Evolutionary conservation across 2,797 vertebrate species (phyloP), one percentile per base, ranked within the genome.

Genomic region (Alcedo atthis): DNA sequence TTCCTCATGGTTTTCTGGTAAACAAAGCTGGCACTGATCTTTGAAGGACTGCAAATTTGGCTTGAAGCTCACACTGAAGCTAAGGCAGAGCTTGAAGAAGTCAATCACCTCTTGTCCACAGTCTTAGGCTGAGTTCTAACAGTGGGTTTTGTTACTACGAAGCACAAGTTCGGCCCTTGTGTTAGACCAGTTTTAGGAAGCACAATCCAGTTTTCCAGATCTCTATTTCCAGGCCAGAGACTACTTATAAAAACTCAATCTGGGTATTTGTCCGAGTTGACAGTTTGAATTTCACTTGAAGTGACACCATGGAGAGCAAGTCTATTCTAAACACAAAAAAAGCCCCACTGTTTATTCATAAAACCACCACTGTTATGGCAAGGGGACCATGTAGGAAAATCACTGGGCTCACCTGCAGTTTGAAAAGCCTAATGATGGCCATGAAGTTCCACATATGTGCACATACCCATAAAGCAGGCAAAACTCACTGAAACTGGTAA

Each of bases 51-150:
- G 21, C 28, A 26, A 33, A 33, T 19, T 22, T 73, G 55, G 46
- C 42, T 48, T 54, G 35, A 28, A 37, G 70, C 30, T 94, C 46
- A 40, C n/a, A 15, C 2, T 12, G 64, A 77, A 67, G 49, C 26
- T 22, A 25, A 53, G 59, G 15, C 37, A 68, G 61, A 32, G 17
- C 75, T 7, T 63, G 59, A 40, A 73, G 26, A 66, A n/a, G 68
- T 16, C 14, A 33, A 17, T 15, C 64, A 43, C 9, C 59, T 54
- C 49, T 45, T 46, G 55, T 30, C 46, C 18, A 12, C 0, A 0
- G 62, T 35, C 64, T 10, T 37, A 75, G 59, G 85, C 61, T 74
- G 51, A 74, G 78, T n/a, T 84, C 17, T 76, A 54, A 59, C 68
- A 69, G 33, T 1, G 30, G 30, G 10, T 49, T 6, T 2, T 1